Evolutionary conservation across 2,888 invertebrate species (phyloP).

Genomic region (Pristionchus arcanus): DNA sequence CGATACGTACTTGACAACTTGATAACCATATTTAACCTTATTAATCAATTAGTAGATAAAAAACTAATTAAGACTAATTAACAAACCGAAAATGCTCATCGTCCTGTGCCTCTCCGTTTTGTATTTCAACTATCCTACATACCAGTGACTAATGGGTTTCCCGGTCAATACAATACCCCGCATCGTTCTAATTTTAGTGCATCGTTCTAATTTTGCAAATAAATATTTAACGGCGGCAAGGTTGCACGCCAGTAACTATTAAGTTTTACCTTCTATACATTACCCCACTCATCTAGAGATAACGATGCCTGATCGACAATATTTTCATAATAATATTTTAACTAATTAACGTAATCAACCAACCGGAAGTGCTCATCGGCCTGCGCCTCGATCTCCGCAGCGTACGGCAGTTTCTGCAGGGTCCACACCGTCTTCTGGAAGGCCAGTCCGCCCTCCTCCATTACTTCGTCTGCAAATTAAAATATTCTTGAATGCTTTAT

Average conservation of each 20-base stretch:
- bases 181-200: too few species aligned
- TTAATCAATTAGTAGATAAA: neutral
- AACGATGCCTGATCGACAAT: too few species aligned
- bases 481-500: neutral
- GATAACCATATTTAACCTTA: neutral
- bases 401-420: slow-evolving; percentile 72
- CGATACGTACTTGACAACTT: too few species aligned
- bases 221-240: neutral
- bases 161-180: too few species aligned
- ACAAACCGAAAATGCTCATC: slow-evolving; percentile 68
- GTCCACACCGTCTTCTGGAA: slow-evolving; percentile 77
- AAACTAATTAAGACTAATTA: neutral
- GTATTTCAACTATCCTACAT: too few species aligned
- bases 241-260: too few species aligned
- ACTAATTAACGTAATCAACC: neutral
- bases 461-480: slow-evolving; percentile 13
- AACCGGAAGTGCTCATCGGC: slow-evolving; percentile 71
- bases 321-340: too few species aligned
- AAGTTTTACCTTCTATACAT: too few species aligned
- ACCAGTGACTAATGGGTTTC: too few species aligned
- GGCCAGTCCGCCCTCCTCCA: slow-evolving; percentile 36
- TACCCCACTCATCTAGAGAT: too few species aligned
- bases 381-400: slow-evolving; percentile 68
- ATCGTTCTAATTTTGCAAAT: too few species aligned
- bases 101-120: slow-evolving; percentile 63